These are phyloP conservation scores for Zootermopsis nevadensis DNA, from an alignment of 2,888 invertebrate species.

Conservation along the genomic window DNA sequence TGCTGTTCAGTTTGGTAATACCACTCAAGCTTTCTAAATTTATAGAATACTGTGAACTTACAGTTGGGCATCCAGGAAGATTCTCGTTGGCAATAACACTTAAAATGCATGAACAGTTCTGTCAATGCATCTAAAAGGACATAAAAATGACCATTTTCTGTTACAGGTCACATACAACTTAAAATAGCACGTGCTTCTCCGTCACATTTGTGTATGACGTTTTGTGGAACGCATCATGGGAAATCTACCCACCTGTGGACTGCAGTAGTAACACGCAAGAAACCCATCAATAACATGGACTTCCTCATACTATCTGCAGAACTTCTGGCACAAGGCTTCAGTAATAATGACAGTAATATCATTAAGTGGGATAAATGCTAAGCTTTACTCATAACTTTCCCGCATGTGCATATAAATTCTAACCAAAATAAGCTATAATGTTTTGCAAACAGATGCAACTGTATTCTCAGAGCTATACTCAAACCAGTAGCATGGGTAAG, in stretches of 20 bases:
- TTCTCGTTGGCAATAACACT: background rate
- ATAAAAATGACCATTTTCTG: background rate
- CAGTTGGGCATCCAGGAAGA: background rate
- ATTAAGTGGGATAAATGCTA: background rate
- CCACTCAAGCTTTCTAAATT: background rate
- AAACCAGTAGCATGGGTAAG: no score
- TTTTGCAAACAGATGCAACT: no score
- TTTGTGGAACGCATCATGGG: slow-evolving; percentile 5
- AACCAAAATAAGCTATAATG: background rate
- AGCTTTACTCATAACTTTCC: background rate
- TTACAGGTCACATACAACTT: slow-evolving; percentile 1
- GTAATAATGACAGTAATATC: background rate
- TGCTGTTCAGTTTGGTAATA: background rate
- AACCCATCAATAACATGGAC: background rate
- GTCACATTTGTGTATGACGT: slow-evolving; percentile 21
- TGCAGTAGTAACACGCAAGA: background rate
- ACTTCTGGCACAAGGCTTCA: slow-evolving; percentile 15
- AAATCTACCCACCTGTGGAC: slow-evolving; percentile 27
- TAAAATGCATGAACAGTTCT: background rate
- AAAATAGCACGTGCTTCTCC: slow-evolving; percentile 1
- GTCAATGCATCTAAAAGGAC: background rate
- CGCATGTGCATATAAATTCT: background rate
- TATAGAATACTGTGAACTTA: background rate
- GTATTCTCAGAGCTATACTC: no score
- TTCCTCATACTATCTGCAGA: background rate